A percentile compares a stretch with the other conserved stretches of the same genome.
These are phyloP conservation scores for Drosophila leonis DNA, from an alignment of 2,888 invertebrate genomes.

Conservation along the genomic window DNA sequence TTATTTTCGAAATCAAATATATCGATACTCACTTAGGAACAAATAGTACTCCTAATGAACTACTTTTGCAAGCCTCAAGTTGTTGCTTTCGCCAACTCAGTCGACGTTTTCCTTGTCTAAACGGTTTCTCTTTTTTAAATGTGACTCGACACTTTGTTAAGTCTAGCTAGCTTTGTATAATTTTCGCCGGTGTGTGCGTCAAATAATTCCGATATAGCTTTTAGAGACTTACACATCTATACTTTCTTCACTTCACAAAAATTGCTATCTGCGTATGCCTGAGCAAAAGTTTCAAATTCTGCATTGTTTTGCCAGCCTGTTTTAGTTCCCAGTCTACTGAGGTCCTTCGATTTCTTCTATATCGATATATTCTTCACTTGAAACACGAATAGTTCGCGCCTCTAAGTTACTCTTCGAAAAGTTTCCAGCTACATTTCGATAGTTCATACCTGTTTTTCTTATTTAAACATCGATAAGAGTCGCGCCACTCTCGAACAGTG, in stretches of 20 bases:
- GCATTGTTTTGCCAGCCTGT: background rate
- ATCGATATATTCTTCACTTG: background rate
- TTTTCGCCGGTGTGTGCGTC: too few relatives aligned
- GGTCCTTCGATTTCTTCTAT: background rate
- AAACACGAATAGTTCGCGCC: background rate
- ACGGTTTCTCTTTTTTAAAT: background rate
- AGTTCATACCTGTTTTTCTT: background rate
- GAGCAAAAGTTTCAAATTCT: background rate
- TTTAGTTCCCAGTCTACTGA: background rate
- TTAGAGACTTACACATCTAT: too few relatives aligned
- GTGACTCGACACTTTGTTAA: background rate
- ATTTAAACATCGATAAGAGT: background rate
- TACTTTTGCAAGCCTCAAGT: background rate
- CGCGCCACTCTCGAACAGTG: constrained; percentile 25
- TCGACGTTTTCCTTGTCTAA: background rate
- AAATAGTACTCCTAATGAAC: background rate
- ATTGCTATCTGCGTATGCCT: background rate
- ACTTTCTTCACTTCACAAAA: too few relatives aligned
- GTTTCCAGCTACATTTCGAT: background rate
- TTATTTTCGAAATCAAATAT: background rate
- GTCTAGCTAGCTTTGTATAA: too few relatives aligned
- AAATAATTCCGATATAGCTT: too few relatives aligned
- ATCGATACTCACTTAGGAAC: background rate
- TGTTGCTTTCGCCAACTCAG: background rate
- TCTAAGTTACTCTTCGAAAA: too few relatives aligned